These are phyloP conservation scores for Chironex yamaguchii DNA, from an alignment of 30 jellyfish, hydroid and myxozoan species.

Conservation along the genomic window DNA sequence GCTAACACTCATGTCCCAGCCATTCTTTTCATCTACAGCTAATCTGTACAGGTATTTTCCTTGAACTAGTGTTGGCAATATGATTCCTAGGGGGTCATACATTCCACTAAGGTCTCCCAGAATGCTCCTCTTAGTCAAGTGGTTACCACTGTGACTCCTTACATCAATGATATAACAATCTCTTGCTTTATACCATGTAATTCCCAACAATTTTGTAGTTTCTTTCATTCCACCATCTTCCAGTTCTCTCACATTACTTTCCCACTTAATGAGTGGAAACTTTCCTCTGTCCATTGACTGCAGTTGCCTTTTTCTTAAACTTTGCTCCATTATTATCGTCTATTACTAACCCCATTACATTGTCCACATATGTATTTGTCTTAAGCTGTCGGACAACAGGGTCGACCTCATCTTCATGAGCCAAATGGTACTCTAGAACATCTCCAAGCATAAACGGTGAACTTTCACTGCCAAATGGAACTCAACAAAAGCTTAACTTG, in stretches of 20 bases:
- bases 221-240: neutral
- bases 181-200: neutral
- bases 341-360: slow-evolving; percentile 1
- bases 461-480: slow-evolving; percentile 13
- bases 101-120: neutral
- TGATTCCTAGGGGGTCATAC: slow-evolving; percentile 44
- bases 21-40: slow-evolving; percentile 55
- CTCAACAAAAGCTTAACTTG: neutral
- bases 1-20: slow-evolving; percentile 57
- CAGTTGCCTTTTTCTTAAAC: neutral
- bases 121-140: slow-evolving; percentile 53
- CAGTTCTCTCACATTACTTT: neutral
- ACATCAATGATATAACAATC: slow-evolving; percentile 30
- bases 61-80: slow-evolving; percentile 37
- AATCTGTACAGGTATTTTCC: slow-evolving; percentile 41
- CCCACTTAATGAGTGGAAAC: slow-evolving; percentile 11
- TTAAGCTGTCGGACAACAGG: neutral
- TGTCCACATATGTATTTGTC: slow-evolving; percentile 4
- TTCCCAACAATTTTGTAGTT: neutral
- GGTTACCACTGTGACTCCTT: neutral
- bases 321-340: neutral
- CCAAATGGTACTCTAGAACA: neutral
- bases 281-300: neutral
- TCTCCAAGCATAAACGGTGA: neutral
- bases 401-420: neutral